Evolutionary conservation across 30 jellyfish, hydroid and myxozoan genomes (phyloP).

Genomic region (Pseudorhiza aurosa): DNA sequence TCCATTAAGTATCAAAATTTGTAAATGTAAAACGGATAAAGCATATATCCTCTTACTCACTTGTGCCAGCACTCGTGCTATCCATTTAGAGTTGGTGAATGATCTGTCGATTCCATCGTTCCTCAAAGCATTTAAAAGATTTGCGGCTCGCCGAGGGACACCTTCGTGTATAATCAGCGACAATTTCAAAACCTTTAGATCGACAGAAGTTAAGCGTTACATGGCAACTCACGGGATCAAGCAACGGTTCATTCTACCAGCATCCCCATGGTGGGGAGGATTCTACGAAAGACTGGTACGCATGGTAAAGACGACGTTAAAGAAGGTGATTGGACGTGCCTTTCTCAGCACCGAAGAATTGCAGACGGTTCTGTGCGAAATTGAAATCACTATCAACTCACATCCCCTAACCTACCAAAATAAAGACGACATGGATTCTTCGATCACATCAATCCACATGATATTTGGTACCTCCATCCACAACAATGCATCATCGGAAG

Average conservation of each 20-base stretch:
- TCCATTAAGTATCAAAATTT: background rate
- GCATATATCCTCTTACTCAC: constrained; percentile 38
- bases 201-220: constrained; percentile 17
- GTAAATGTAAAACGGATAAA: background rate
- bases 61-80: constrained; percentile 69
- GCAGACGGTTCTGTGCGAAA: constrained; percentile 30
- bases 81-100: constrained; percentile 47
- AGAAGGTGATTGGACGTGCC: constrained; percentile 9
- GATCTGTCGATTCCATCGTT: constrained; percentile 8
- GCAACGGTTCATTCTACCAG: constrained; percentile 36
- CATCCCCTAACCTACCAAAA: constrained; percentile 15
- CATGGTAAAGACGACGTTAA: constrained; percentile 15
- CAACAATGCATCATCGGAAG: too few relatives aligned
- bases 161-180: constrained; percentile 1
- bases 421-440: too few relatives aligned
- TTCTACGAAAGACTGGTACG: constrained; percentile 45
- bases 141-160: constrained; percentile 33
- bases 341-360: too few relatives aligned
- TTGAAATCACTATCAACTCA: background rate
- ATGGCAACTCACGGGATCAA: background rate
- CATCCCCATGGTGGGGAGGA: too few relatives aligned
- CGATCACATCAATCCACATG: too few relatives aligned
- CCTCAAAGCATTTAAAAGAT: constrained; percentile 3
- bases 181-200: constrained; percentile 19
- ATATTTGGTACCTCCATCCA: too few relatives aligned